Base-by-base conservation (phyloP, 2,113 vertebrate genomes). In the Apodemus speciosus region DNA sequence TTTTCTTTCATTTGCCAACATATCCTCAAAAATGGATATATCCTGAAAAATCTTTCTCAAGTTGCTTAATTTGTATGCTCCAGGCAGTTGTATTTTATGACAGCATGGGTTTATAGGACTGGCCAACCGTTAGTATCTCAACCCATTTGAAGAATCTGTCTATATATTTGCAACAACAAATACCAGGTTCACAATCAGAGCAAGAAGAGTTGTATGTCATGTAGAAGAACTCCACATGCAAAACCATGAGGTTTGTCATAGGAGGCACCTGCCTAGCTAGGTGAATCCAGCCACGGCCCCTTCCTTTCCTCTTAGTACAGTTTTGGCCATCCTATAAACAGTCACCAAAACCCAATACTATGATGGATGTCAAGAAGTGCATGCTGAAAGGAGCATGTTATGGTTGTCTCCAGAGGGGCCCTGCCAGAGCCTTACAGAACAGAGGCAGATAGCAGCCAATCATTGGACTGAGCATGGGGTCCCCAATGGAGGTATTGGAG, bases 81-180 rank as follows among this genome's bases (percentile, higher is more conserved):
- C 35, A 64, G 56, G 25, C 32, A 83, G 51, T 27, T 90, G 30
- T 85, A 27, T 87, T 91, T 85, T 95, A 64, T 83, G 91, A 58
- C 72, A 64, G 51, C 43, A 62, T 84, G n/a, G 53, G 68, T 85
- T 88, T 58, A 51, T 86, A 60, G 20, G 10, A 21, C 43, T 79
- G 38, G 68, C 38, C 32, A 64, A 43, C 38, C 51, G 81, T 92
- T 86, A 93, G 56, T 9, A 80, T 30, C 38, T 81, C 53, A 91
- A 58, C 11, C 11, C 40, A 14, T 68, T 85, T 96, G 64, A 76
- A 35, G 56, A 9, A 20, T 58, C 6, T 43, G 21, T 79, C 53
- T 84, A 40, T 40, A 0, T 75, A 68, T 43, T 58, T 93, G n/a
- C 6, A 9, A 56, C 35, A 35, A 35, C 69, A 49, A 80, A n/a